These are phyloP conservation scores for Suillia variegata DNA, from an alignment of 2,888 invertebrate genomes.

Conservation along the genomic window DNA sequence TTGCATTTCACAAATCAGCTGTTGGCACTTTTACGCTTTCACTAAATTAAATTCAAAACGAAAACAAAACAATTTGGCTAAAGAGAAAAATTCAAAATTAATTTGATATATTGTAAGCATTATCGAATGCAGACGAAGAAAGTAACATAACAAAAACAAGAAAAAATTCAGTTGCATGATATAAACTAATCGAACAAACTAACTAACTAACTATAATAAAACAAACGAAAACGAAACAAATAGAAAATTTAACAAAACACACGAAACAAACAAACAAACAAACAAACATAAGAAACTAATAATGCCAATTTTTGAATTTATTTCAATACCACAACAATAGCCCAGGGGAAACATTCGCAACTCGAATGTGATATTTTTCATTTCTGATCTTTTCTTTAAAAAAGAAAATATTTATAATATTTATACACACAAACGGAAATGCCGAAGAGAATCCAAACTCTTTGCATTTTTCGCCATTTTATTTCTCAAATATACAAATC, in stretches of 20 bases:
- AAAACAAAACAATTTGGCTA: conserved; percentile 15
- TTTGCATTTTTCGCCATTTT: conserved; percentile 12
- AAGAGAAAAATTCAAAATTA: conserved; percentile 45
- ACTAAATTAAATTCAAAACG: too few species aligned
- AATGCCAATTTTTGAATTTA: conserved; percentile 50
- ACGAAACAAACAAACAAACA: conserved; percentile 22
- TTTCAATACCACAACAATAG: conserved; percentile 58
- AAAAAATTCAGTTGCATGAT: conserved; percentile 9
- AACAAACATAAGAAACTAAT: conserved; percentile 30
- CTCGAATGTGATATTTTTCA: conserved; percentile 61
- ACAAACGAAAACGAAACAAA: conserved; percentile 19
- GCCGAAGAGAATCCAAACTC: conserved; percentile 24
- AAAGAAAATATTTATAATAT: conserved; percentile 43
- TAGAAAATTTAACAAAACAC: conserved; percentile 17
- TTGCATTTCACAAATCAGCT: too few species aligned
- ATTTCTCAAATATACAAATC: background rate
- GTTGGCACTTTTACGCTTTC: conserved; percentile 45
- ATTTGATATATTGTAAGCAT: conserved; percentile 54
- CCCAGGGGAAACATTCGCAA: conserved; percentile 60
- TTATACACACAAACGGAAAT: conserved; percentile 37
- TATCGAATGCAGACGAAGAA: conserved; percentile 27
- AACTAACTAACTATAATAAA: conserved; percentile 26
- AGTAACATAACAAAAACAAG: conserved; percentile 24
- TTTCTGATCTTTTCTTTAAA: too few species aligned
- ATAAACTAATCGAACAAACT: conserved; percentile 17